A percentile compares a stretch with the other conserved stretches of the same genome.
Evolutionary conservation across 2,888 invertebrate species (phyloP).

Genomic region (Caenorhabditis sp.): DNA sequence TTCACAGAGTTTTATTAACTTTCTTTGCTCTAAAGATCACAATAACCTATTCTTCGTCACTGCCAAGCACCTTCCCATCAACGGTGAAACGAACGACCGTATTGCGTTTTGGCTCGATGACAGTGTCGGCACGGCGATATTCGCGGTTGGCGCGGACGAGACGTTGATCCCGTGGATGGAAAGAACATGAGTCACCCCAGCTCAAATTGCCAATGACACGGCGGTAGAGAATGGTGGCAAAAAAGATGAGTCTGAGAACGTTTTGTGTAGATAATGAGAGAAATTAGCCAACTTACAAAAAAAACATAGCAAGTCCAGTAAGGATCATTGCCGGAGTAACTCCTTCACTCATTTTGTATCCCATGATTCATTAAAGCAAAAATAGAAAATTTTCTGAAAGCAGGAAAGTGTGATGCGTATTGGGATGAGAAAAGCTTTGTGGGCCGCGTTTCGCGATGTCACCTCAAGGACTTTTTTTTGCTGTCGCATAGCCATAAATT

Average conservation of each 20-base stretch:
- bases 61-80: slow-evolving; percentile 2
- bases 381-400: slow-evolving; percentile 21
- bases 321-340: not conserved
- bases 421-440: not conserved
- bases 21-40: too few species aligned
- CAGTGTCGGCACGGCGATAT: not conserved
- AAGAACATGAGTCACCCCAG: slow-evolving; percentile 18
- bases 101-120: slow-evolving; percentile 8
- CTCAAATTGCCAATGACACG: not conserved
- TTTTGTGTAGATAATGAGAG: not conserved
- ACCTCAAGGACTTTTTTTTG: slow-evolving; percentile 38
- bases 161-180: slow-evolving; percentile 7
- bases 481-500: slow-evolving; percentile 41
- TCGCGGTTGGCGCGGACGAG: slow-evolving; percentile 29
- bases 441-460: not conserved
- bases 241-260: slow-evolving; percentile 10
- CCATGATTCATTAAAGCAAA: not conserved
- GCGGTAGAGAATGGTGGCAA: slow-evolving; percentile 19
- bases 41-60: slow-evolving; percentile 4
- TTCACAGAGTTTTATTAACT: too few species aligned
- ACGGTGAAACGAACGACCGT: slow-evolving; percentile 33
- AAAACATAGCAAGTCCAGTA: slow-evolving; percentile 5
- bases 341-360: not conserved
- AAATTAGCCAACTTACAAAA: slow-evolving; percentile 10
- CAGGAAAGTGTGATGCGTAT: slow-evolving; percentile 2